Evolutionary conservation across 1,140 invertebrate species (phyloP), one percentile per base, ranked within the genome.

Genomic region (Orussus abietinus): DNA sequence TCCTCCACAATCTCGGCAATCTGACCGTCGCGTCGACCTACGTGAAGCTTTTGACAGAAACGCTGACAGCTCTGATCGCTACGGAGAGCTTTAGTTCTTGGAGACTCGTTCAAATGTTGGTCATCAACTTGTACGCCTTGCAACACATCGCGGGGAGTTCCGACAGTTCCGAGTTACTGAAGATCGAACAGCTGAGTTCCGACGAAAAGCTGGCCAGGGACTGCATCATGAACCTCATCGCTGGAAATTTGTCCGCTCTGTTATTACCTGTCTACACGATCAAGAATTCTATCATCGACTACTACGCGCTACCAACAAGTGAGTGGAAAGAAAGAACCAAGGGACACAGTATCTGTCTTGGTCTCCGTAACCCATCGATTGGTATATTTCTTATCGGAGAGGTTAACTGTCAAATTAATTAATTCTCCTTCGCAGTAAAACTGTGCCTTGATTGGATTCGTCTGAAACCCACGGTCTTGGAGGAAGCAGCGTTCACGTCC

Each of bases 1-100:
- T 80, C 22, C 64, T 85, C 13, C 79, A 84, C 49, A 74, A 79
- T 15, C 63, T 75, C 28, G 74, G 72, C 38, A 78, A 84, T 54
- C 52, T 85, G 20, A 73, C 74, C 11, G 66, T 75, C 36, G 83
- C 83, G 2, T 67, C 74, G 10, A 66, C 72, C 2, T 72, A 84
- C 17, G 76, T 82, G 12, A 77, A 76, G 58, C 77, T 74, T 25
- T 75, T 87, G 14, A 80, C 80, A n/a, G 75, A 80, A 5, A 82
- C 82, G 19, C 68, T 90, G 36, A 85, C 84, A 2, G 78, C 84
- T 1, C 76, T 88, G 25, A 78, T 90, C 1, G 86, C 85, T 0
- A 86, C 86, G 0, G 84, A 89, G 55, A 84, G 82, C 55, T 85
- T 91, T 38, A 81, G 79, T 42, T 77, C 80, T 3, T 80, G 84